phyloP scores from a whole-genome alignment of 2,113 vertebrate genomes.

The Puntigrus tetrazona region DNA sequence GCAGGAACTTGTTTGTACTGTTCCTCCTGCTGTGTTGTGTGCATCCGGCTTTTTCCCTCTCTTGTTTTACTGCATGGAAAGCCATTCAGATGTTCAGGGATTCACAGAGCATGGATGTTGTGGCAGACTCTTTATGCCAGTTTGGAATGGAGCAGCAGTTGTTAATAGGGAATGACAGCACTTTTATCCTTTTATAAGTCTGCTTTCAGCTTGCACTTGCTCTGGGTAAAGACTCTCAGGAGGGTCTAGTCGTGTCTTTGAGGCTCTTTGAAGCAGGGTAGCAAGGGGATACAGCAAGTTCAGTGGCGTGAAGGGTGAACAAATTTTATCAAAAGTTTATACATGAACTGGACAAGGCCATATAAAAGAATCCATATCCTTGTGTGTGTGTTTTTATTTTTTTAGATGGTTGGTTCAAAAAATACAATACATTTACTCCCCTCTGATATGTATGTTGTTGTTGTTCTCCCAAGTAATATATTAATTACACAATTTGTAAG shows the following conservation, averaged over 20 bases:
- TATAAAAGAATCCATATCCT: neutral
- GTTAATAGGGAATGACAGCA: constrained; percentile 2
- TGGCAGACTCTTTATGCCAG: neutral
- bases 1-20: constrained; percentile 1
- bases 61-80: neutral
- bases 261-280: neutral
- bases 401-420: neutral
- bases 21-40: neutral
- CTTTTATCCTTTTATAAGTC: neutral
- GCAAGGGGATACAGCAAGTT: neutral
- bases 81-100: neutral
- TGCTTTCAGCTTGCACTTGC: neutral
- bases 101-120: neutral
- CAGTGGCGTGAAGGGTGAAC: neutral
- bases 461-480: neutral
- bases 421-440: neutral
- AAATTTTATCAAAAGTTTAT: neutral
- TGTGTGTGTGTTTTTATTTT: neutral
- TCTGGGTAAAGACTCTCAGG: neutral
- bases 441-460: no score
- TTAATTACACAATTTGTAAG: neutral
- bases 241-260: neutral
- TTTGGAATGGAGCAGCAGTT: neutral
- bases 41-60: neutral
- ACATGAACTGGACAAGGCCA: neutral